Conservation (phyloP, 1,140 invertebrate species). For the Phocides pigmalion region DNA sequence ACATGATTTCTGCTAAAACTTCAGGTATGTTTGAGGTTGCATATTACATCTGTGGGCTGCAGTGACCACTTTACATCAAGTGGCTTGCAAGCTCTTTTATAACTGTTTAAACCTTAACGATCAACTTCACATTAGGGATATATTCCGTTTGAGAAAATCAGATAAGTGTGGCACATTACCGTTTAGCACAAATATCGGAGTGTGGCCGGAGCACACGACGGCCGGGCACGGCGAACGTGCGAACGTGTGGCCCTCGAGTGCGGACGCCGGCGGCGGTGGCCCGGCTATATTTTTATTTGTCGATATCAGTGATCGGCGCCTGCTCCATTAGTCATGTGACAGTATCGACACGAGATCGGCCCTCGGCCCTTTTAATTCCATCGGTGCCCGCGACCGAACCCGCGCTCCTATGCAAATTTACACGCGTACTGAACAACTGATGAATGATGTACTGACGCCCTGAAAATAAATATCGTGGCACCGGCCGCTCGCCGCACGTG, state of each 20-base stretch:
- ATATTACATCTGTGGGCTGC: too few species aligned
- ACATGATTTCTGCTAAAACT: too few species aligned
- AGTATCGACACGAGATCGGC: conserved; percentile 76
- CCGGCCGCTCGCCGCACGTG: conserved; percentile 27
- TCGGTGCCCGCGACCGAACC: conserved; percentile 59
- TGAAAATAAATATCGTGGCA: conserved; percentile 33
- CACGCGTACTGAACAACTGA: conserved; percentile 64
- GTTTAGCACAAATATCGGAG: not conserved
- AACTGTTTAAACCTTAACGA: not conserved
- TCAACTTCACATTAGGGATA: not conserved
- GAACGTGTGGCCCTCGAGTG: conserved; percentile 31
- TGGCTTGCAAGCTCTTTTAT: too few species aligned
- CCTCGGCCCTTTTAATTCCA: conserved; percentile 71
- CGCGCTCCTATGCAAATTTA: conserved; percentile 69
- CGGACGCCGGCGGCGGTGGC: conserved; percentile 47
- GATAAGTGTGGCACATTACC: not conserved
- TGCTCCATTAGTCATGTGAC: conserved; percentile 81
- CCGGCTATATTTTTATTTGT: conserved; percentile 74
- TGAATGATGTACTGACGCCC: conserved; percentile 70
- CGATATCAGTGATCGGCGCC: conserved; percentile 78
- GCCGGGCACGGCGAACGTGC: conserved; percentile 4
- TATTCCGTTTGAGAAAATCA: not conserved
- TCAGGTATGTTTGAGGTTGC: too few species aligned
- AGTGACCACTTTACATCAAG: too few species aligned
- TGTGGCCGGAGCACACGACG: not conserved